Evolutionary conservation across 1,140 invertebrate species (phyloP).

Genomic region (Drosophila oshimai): DNA sequence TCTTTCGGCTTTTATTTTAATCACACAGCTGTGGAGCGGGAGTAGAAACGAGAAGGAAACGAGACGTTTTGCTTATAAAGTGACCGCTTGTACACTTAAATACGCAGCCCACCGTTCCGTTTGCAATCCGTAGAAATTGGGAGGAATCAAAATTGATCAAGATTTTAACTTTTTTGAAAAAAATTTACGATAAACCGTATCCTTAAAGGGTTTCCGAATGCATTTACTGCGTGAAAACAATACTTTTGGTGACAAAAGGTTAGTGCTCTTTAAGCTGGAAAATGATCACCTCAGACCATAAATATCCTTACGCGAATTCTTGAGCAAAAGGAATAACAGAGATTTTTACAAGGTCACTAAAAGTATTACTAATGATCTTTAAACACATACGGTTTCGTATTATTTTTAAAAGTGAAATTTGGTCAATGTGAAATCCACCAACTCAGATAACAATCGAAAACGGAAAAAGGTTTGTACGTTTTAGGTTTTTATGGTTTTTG

Average conservation of each 20-base stretch:
- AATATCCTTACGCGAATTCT: background rate
- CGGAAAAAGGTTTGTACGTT: conserved; percentile 41
- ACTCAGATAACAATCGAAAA: conserved; percentile 36
- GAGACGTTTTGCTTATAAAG: conserved; percentile 31
- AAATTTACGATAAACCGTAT: background rate
- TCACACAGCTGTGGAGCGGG: conserved; percentile 31
- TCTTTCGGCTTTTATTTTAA: conserved; percentile 15
- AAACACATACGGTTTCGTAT: conserved; percentile 6
- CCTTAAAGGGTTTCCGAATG: no score
- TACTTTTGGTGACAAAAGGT: no score
- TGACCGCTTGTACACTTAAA: conserved; percentile 31
- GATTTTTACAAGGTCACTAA: no score
- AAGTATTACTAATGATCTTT: no score
- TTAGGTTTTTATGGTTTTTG: conserved; percentile 1
- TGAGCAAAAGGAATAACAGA: background rate
- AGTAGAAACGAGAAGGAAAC: conserved; percentile 32
- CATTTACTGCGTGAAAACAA: no score
- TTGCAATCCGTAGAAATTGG: conserved; percentile 14
- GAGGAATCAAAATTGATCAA: conserved; percentile 5
- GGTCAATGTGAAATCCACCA: background rate
- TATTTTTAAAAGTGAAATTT: conserved; percentile 32
- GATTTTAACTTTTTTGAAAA: conserved; percentile 1
- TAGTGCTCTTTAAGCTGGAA: no score
- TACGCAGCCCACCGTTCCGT: conserved; percentile 21
- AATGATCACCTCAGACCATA: no score